phyloP scores from a whole-genome alignment of 2,113 vertebrate genomes.

The Sialia sialis region DNA sequence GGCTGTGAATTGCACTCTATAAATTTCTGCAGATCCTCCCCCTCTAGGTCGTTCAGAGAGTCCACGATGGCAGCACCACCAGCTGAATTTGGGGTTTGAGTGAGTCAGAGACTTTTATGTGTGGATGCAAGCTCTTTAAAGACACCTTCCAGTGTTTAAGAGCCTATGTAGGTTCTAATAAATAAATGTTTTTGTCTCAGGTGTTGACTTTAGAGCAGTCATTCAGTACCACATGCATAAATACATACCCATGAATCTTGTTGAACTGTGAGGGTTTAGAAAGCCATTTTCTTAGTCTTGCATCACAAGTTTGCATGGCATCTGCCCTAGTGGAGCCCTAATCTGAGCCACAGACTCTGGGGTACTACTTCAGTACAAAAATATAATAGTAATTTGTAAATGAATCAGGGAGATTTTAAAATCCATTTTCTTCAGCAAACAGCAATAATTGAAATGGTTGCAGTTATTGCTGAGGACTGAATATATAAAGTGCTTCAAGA shows the following conservation, averaged over 20 bases:
- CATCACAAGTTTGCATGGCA: not conserved
- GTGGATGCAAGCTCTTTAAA: not conserved
- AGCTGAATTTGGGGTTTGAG: not conserved
- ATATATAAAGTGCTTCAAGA: not conserved
- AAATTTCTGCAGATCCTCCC: not conserved
- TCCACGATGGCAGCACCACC: not conserved
- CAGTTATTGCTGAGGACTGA: not conserved
- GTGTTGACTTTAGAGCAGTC: not conserved
- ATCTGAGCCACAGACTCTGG: not conserved
- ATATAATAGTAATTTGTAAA: not conserved
- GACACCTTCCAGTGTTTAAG: not conserved
- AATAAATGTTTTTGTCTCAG: not conserved
- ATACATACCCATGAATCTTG: not conserved
- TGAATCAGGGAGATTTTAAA: not conserved
- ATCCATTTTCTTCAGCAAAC: constrained; percentile 31
- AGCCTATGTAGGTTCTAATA: not conserved
- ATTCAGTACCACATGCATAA: not conserved
- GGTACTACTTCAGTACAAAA: not conserved
- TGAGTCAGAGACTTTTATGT: not conserved
- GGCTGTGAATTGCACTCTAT: not conserved
- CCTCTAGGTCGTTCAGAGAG: not conserved
- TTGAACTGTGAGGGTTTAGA: not conserved
- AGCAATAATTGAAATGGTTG: not conserved
- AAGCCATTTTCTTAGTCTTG: not conserved
- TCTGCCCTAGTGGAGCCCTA: not conserved